A percentile compares a stretch with the other conserved stretches of the same genome.
Conservation (phyloP, 1,140 invertebrate species). For the Neotoxoptera formosana region DNA sequence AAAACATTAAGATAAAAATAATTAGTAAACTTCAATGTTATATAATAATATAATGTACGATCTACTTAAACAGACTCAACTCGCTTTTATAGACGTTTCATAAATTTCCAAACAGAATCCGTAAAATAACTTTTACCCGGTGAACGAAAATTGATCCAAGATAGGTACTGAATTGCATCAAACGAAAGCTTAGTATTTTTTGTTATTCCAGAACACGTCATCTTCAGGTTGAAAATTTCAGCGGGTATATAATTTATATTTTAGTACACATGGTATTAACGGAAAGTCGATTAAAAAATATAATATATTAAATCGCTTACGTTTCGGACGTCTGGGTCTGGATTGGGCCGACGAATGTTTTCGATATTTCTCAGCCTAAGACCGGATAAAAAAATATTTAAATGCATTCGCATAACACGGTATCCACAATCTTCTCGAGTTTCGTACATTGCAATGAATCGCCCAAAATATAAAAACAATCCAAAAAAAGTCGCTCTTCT, state of each 20-base stretch:
- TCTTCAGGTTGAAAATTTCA: background rate
- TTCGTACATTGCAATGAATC: too few relatives aligned
- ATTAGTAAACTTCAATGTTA: background rate
- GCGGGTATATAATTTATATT: too few relatives aligned
- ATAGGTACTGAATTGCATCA: background rate
- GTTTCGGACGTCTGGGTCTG: too few relatives aligned
- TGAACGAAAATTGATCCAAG: background rate
- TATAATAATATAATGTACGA: background rate
- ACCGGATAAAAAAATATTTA: too few relatives aligned
- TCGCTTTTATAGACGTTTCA: background rate
- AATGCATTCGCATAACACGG: too few relatives aligned
- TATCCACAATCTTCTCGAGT: too few relatives aligned
- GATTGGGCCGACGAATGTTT: background rate
- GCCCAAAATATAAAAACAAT: too few relatives aligned
- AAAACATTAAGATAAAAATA: background rate
- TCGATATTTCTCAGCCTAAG: too few relatives aligned
- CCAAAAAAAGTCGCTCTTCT: too few relatives aligned
- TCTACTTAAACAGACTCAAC: background rate
- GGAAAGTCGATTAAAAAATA: background rate
- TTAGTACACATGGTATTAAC: background rate
- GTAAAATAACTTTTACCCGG: background rate
- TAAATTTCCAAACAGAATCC: background rate
- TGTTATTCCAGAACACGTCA: background rate
- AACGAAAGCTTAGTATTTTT: background rate
- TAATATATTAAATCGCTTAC: too few relatives aligned